phyloP scores from a whole-genome alignment of 2,797 vertebrate genomes.

The Halcyon smyrnensis region DNA sequence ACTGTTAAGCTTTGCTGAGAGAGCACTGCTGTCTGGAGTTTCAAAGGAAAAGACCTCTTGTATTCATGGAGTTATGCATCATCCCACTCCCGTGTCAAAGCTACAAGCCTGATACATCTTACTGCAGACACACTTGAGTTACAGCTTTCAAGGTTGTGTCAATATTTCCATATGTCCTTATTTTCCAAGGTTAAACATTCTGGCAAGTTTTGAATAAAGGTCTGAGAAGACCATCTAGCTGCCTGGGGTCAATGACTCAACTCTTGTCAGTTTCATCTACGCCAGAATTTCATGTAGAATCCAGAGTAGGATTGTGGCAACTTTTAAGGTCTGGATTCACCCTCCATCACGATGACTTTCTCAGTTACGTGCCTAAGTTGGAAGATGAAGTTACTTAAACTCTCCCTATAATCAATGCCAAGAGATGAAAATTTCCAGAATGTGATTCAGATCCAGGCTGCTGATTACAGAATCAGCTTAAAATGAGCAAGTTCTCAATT shows the following conservation, averaged over 20 bases:
- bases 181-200: constrained; percentile 39
- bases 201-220: background rate
- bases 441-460: constrained; percentile 54
- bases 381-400: constrained; percentile 27
- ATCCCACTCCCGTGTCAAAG: constrained; percentile 28
- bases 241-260: background rate
- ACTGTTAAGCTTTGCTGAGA: constrained; percentile 40
- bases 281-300: background rate
- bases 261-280: background rate
- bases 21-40: background rate
- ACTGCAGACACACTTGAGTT: background rate
- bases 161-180: constrained; percentile 30
- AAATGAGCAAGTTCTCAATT: constrained; percentile 67
- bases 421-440: constrained; percentile 39
- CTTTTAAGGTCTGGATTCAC: background rate
- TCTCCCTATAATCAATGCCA: constrained; percentile 4
- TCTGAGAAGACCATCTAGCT: background rate
- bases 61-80: constrained; percentile 1
- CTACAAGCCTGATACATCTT: background rate
- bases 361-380: background rate
- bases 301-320: background rate
- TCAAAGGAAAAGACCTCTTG: constrained; percentile 27
- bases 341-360: background rate
- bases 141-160: constrained; percentile 20
- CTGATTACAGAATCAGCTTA: constrained; percentile 54